These are phyloP conservation scores for Muntiacus muntjak DNA, from an alignment of 2,113 vertebrate genomes.

Conservation along the genomic window DNA sequence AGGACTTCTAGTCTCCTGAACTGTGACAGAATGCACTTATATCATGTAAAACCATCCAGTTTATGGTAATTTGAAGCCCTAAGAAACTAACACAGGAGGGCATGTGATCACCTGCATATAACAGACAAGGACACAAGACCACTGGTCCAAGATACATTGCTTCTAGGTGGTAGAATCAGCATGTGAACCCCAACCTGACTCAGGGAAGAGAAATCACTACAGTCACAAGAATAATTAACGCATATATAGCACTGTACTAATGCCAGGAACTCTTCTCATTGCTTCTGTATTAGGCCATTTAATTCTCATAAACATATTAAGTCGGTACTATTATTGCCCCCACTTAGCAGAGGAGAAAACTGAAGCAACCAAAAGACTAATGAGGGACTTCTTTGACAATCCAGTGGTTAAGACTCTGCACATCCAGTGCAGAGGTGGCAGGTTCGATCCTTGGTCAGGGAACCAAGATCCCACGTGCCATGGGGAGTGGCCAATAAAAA, in stretches of 20 bases:
- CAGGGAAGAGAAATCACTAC: not conserved
- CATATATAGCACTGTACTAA: fast-evolving
- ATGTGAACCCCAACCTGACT: not conserved
- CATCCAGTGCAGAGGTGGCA: not conserved
- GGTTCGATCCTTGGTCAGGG: too few species aligned
- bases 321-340: not conserved
- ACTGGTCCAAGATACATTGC: not conserved
- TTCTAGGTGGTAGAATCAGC: not conserved
- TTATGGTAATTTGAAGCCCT: too few species aligned
- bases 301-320: not conserved
- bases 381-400: not conserved
- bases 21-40: not conserved
- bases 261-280: not conserved
- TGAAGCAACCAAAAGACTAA: not conserved
- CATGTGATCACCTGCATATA: fast-evolving
- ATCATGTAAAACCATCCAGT: too few species aligned
- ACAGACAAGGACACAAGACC: not conserved
- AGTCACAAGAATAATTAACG: not conserved
- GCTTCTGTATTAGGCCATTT: fast-evolving
- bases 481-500: too few species aligned
- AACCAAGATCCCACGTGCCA: too few species aligned
- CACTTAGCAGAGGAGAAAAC: not conserved
- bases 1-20: not conserved
- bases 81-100: not conserved
- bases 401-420: not conserved